Evolutionary conservation across 2,113 vertebrate genomes (phyloP).

Genomic region (Maylandia zebra): DNA sequence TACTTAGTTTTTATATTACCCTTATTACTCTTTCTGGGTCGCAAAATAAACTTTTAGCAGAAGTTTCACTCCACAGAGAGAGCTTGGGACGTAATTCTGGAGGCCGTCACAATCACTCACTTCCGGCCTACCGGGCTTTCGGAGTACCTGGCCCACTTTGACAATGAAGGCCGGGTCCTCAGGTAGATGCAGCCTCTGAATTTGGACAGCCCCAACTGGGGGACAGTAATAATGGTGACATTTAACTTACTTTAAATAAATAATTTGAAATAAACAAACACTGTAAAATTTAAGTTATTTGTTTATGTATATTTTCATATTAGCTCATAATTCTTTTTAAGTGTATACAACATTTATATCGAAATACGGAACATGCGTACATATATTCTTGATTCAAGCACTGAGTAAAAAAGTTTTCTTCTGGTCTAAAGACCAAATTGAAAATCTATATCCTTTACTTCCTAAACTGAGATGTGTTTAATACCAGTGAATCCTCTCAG

Average conservation of each 20-base stretch:
- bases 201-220: neutral
- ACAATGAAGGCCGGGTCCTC: neutral
- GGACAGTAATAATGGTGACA: neutral
- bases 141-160: neutral
- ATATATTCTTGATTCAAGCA: neutral
- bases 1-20: neutral
- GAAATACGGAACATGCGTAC: neutral
- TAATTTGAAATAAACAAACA: neutral
- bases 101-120: neutral
- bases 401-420: neutral
- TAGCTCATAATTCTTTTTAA: neutral
- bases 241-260: neutral
- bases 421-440: neutral
- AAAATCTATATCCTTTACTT: neutral
- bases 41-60: neutral
- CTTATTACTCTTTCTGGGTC: neutral
- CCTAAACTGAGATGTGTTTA: neutral
- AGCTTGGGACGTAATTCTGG: neutral
- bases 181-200: neutral
- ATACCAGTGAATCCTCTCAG: neutral
- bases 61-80: neutral
- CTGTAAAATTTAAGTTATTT: neutral
- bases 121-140: neutral
- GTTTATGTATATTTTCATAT: neutral
- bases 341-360: neutral